Percentiles rank a stretch among this genome's conserved stretches.
Evolutionary conservation across 2,113 vertebrate species (phyloP).

Genomic region (Pseudopipra pipra): DNA sequence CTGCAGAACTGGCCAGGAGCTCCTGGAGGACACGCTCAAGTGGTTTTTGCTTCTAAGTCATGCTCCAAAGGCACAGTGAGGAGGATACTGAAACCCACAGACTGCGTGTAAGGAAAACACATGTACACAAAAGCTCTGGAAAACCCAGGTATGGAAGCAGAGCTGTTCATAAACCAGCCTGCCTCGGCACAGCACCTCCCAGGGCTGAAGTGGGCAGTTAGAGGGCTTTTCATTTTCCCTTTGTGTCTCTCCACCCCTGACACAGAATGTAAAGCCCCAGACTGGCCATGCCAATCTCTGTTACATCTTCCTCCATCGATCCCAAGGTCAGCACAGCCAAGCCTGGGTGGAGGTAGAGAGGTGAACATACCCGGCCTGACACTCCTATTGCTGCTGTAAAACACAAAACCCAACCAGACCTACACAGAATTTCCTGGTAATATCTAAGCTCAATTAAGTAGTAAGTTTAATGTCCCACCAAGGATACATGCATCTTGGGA

Average conservation of each 20-base stretch:
- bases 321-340: neutral
- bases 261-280: neutral
- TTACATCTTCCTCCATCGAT: accelerated
- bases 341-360: neutral
- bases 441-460: neutral
- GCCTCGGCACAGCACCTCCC: neutral
- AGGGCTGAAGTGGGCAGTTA: neutral
- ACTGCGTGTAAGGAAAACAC: neutral
- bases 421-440: neutral
- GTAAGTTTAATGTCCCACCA: neutral
- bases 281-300: accelerated
- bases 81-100: neutral
- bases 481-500: neutral
- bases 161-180: neutral
- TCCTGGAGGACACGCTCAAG: neutral
- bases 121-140: neutral
- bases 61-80: neutral
- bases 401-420: neutral
- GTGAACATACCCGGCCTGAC: neutral
- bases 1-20: neutral
- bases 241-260: neutral
- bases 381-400: neutral
- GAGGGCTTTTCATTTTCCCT: neutral
- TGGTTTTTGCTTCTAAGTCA: neutral
- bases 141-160: neutral